Evolutionary conservation across 2,888 invertebrate genomes (phyloP).

Genomic region (Taphrorychus bicolor): DNA sequence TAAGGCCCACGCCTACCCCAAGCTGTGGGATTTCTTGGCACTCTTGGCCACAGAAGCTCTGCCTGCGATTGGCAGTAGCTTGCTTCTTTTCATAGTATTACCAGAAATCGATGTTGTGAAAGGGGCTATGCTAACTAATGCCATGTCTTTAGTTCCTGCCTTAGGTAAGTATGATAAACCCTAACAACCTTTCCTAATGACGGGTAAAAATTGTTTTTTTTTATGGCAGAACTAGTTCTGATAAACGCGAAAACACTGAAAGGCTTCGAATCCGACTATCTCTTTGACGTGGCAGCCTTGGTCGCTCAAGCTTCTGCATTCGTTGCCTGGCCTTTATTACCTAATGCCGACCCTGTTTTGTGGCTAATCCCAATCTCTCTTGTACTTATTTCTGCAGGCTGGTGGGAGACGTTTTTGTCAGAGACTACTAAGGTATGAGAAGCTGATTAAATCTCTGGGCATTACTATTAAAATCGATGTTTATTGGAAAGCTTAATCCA

Average conservation of each 20-base stretch:
- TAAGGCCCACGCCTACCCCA: constrained; percentile 70
- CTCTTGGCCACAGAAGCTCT: constrained; percentile 77
- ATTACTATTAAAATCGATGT: too few relatives aligned
- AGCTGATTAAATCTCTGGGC: too few relatives aligned
- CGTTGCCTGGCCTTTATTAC: constrained; percentile 71
- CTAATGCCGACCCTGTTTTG: constrained; percentile 58
- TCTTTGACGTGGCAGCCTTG: constrained; percentile 66
- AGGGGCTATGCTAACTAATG: constrained; percentile 84
- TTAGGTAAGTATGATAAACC: constrained; percentile 63
- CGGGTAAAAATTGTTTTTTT: constrained; percentile 4
- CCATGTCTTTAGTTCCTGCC: constrained; percentile 79
- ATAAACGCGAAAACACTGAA: constrained; percentile 3
- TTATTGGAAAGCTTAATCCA: too few relatives aligned
- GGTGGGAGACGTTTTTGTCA: constrained; percentile 85
- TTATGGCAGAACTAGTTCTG: constrained; percentile 16
- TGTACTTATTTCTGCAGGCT: constrained; percentile 75
- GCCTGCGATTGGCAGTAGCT: constrained; percentile 78
- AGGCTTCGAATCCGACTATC: not conserved
- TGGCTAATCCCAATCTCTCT: constrained; percentile 73
- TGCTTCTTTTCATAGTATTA: constrained; percentile 77
- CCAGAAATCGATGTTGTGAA: constrained; percentile 83
- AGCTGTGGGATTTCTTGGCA: constrained; percentile 62
- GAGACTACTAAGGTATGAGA: constrained; percentile 49
- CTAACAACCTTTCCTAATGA: not conserved
- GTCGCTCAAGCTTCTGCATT: constrained; percentile 72